A percentile compares a stretch with the other conserved stretches of the same genome.
phyloP scores from a whole-genome alignment of 2,888 invertebrate species.

The Myopa tessellatipennis region DNA sequence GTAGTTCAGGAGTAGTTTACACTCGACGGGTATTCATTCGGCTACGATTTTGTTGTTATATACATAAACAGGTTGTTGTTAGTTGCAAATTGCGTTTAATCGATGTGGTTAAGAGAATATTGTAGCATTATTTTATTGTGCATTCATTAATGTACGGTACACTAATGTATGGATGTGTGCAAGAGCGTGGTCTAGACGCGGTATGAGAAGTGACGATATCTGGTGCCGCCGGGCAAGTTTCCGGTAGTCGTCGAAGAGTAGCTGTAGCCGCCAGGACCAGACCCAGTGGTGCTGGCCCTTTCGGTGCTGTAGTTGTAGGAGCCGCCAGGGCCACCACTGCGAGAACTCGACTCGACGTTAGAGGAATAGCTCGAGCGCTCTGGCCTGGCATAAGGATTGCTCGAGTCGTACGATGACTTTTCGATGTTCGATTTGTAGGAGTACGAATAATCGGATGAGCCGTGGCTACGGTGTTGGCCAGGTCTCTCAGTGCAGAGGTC shows the following conservation, averaged over 20 bases:
- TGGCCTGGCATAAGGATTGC: slow-evolving; percentile 73
- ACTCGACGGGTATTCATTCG: too few species aligned
- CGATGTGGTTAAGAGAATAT: slow-evolving; percentile 4
- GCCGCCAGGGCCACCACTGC: slow-evolving; percentile 79
- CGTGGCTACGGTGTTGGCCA: slow-evolving; percentile 73
- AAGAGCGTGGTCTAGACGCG: slow-evolving; percentile 75
- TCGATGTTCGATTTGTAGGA: slow-evolving; percentile 77
- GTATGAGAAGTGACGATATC: slow-evolving; percentile 88
- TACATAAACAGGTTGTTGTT: slow-evolving; percentile 17
- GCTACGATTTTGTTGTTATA: neutral
- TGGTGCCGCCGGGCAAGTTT: slow-evolving; percentile 84
- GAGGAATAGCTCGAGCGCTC: slow-evolving; percentile 76
- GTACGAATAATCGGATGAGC: slow-evolving; percentile 88
- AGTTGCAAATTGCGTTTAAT: slow-evolving; percentile 9
- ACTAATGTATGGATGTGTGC: neutral
- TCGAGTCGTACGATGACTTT: slow-evolving; percentile 70
- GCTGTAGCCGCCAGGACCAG: slow-evolving; percentile 85
- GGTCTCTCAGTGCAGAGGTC: slow-evolving; percentile 86
- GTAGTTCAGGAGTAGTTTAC: too few species aligned
- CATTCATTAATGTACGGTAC: too few species aligned
- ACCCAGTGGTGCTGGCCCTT: slow-evolving; percentile 77
- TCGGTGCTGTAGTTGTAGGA: slow-evolving; percentile 80
- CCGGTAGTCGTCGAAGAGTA: slow-evolving; percentile 84
- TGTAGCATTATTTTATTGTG: slow-evolving; percentile 4
- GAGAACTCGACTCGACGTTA: slow-evolving; percentile 77